phyloP scores from a whole-genome alignment of 2,888 invertebrate genomes.

The Cylloceria caligata region DNA sequence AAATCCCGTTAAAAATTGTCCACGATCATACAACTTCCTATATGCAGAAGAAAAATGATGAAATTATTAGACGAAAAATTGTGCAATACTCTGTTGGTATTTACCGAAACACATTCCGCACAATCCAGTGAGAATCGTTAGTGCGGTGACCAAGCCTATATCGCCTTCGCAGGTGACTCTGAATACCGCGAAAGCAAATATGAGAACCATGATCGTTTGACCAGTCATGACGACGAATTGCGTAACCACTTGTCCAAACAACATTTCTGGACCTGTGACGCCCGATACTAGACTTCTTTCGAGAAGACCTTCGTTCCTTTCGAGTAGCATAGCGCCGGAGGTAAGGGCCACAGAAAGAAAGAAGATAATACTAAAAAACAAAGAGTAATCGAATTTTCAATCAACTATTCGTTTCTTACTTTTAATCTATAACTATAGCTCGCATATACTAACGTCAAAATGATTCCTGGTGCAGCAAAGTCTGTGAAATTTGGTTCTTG shows the following conservation, averaged over 20 bases:
- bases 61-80: too few relatives aligned
- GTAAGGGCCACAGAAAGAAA: conserved; percentile 97
- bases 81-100: too few relatives aligned
- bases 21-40: too few relatives aligned
- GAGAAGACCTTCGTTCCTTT: conserved; percentile 95
- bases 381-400: background rate
- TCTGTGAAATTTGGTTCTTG: conserved; percentile 94
- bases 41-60: too few relatives aligned
- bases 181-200: conserved; percentile 92
- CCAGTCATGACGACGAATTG: conserved; percentile 95
- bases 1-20: too few relatives aligned
- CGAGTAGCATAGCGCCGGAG: conserved; percentile 95
- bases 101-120: conserved; percentile 97
- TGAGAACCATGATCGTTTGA: conserved; percentile 92
- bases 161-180: conserved; percentile 92
- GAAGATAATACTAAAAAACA: conserved; percentile 92
- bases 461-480: conserved; percentile 97
- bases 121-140: conserved; percentile 93
- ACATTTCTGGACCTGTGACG: conserved; percentile 91
- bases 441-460: conserved; percentile 90
- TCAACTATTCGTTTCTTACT: background rate
- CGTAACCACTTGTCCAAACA: conserved; percentile 94
- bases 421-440: conserved; percentile 12
- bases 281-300: conserved; percentile 95
- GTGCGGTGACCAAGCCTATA: conserved; percentile 89